Evolutionary conservation across 2,888 invertebrate species (phyloP).

Genomic region (Ophion ellenae): DNA sequence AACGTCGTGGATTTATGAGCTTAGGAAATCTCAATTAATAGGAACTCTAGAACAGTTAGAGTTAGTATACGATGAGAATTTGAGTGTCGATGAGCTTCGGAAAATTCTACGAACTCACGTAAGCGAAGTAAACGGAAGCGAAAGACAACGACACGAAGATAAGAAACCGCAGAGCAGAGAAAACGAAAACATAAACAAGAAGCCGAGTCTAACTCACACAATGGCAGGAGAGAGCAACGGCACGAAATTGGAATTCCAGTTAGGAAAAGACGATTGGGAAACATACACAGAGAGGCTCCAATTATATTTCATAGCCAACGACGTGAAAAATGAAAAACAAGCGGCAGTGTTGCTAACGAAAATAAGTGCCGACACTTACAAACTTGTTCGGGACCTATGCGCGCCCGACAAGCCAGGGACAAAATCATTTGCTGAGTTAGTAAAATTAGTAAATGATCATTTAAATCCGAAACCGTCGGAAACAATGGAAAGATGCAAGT

Average conservation of each 20-base stretch:
- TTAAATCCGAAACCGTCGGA: too few relatives aligned
- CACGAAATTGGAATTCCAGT: conserved; percentile 36
- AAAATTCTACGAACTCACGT: conserved; percentile 30
- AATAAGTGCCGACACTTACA: conserved; percentile 59
- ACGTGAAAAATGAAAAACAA: conserved; percentile 47
- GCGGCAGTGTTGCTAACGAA: conserved; percentile 59
- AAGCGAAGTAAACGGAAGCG: conserved; percentile 17
- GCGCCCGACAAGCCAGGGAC: conserved; percentile 52
- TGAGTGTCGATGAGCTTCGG: conserved; percentile 2
- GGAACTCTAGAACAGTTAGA: too few relatives aligned
- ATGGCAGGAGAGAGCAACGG: conserved; percentile 37
- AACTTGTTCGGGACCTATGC: conserved; percentile 55
- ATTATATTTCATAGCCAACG: conserved; percentile 63
- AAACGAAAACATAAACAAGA: conserved; percentile 1
- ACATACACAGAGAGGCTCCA: conserved; percentile 48
- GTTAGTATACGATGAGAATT: too few relatives aligned
- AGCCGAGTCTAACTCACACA: conserved; percentile 5
- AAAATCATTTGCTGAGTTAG: conserved; percentile 51
- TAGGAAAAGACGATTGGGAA: conserved; percentile 40
- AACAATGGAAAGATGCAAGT: conserved; percentile 65
- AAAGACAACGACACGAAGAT: conserved; percentile 11
- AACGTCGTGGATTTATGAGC: too few relatives aligned
- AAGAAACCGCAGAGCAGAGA: conserved; percentile 18
- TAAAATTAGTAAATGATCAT: conserved; percentile 57
- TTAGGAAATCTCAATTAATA: too few relatives aligned